A percentile compares a stretch with the other conserved stretches of the same genome.
Evolutionary conservation across 2,888 invertebrate species (phyloP).

Genomic region (Acleris emargana): DNA sequence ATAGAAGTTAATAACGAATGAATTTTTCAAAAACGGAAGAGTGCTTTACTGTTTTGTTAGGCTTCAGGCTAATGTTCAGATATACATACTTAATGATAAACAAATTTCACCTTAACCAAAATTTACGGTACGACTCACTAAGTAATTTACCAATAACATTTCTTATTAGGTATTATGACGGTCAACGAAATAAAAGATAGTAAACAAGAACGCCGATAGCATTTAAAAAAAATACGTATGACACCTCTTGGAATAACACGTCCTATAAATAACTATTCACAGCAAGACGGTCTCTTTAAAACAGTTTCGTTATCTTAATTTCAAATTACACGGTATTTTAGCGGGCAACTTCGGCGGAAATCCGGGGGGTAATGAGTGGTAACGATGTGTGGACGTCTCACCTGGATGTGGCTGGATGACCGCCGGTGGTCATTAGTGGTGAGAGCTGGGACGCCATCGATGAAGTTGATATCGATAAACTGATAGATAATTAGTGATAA

Average conservation of each 20-base stretch:
- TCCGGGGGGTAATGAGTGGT: constrained; percentile 69
- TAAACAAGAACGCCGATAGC: too few species aligned
- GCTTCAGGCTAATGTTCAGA: too few species aligned
- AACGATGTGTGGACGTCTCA: constrained; percentile 78
- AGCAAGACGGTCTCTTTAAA: constrained; percentile 13
- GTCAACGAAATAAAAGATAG: too few species aligned
- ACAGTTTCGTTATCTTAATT: constrained; percentile 41
- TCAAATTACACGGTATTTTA: constrained; percentile 71
- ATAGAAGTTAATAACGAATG: too few species aligned
- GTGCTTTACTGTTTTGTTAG: too few species aligned
- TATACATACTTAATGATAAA: too few species aligned
- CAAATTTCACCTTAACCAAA: too few species aligned
- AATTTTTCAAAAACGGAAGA: too few species aligned
- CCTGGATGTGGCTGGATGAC: constrained; percentile 57
- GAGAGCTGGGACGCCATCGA: constrained; percentile 2
- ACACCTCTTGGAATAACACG: constrained; percentile 5
- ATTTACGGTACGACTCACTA: too few species aligned
- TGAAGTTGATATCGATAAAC: constrained; percentile 4
- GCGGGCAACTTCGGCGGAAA: constrained; percentile 64
- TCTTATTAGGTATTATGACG: too few species aligned
- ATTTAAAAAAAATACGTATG: not conserved
- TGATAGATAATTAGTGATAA: not conserved
- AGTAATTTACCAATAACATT: too few species aligned
- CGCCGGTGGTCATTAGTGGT: constrained; percentile 47
- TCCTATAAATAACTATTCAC: constrained; percentile 26